Percentiles rank a stretch among this genome's conserved stretches.
These are phyloP conservation scores for Lanistes nyassanus DNA, from an alignment of 1,140 invertebrate species.

Conservation along the genomic window DNA sequence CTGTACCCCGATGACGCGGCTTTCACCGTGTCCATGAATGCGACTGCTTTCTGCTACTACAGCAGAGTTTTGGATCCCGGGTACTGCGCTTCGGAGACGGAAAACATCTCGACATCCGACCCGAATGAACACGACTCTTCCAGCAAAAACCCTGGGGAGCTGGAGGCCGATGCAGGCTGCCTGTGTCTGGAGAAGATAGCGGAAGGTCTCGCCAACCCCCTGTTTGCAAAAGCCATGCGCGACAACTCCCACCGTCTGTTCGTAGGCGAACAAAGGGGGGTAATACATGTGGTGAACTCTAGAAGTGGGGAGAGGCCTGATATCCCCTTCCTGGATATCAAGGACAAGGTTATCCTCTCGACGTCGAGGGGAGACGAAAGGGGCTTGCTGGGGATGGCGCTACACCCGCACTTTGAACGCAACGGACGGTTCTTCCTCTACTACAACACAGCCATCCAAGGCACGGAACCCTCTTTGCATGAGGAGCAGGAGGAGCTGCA, in stretches of 20 bases:
- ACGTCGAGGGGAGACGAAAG: constrained; percentile 52
- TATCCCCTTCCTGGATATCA: constrained; percentile 27
- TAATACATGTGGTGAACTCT: not conserved
- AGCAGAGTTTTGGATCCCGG: constrained; percentile 44
- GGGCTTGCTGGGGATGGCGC: constrained; percentile 58
- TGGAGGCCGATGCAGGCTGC: constrained; percentile 31
- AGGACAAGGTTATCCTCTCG: constrained; percentile 16
- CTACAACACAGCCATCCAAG: constrained; percentile 42
- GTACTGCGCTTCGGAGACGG: constrained; percentile 43
- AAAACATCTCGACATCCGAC: not conserved
- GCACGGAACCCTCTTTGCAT: not conserved
- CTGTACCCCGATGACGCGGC: constrained; percentile 34
- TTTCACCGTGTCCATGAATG: not conserved
- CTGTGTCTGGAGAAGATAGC: constrained; percentile 54
- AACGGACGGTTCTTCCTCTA: constrained; percentile 60
- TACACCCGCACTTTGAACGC: constrained; percentile 54
- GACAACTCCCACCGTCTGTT: constrained; percentile 55
- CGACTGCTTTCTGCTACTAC: constrained; percentile 43
- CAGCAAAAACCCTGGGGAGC: not conserved
- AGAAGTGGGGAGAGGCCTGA: not conserved
- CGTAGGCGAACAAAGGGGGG: constrained; percentile 52
- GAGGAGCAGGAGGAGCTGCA: constrained; percentile 1
- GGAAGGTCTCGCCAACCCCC: constrained; percentile 48
- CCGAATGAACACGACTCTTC: not conserved
- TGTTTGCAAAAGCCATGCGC: constrained; percentile 50